Evolutionary conservation across 2,797 vertebrate genomes (phyloP).

Genomic region (Microcaecilia unicolor): DNA sequence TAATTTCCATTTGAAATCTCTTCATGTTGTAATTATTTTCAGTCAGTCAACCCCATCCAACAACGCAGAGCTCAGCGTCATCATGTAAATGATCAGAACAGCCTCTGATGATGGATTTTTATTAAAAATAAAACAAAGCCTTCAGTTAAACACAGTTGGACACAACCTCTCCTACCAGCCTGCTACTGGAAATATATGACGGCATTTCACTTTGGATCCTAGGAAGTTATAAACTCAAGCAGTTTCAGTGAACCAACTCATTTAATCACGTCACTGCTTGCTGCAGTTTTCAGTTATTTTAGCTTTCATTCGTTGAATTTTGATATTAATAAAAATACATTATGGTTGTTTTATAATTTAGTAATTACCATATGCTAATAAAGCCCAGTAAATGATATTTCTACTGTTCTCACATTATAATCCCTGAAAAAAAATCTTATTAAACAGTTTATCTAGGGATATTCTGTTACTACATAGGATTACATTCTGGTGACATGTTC

Average conservation of each 20-base stretch:
- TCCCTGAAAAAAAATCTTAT: slow-evolving; percentile 13
- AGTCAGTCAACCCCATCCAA: slow-evolving; percentile 60
- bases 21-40: slow-evolving; percentile 62
- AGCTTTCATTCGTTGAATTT: slow-evolving; percentile 38
- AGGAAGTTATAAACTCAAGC: slow-evolving; percentile 55
- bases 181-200: slow-evolving; percentile 38
- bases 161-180: slow-evolving; percentile 44
- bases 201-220: slow-evolving; percentile 45
- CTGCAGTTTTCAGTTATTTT: slow-evolving; percentile 50
- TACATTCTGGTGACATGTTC: no score
- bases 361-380: slow-evolving; percentile 44
- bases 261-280: slow-evolving; percentile 56
- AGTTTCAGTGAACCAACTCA: slow-evolving; percentile 38
- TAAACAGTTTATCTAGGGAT: no score
- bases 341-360: slow-evolving; percentile 45
- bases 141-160: slow-evolving; percentile 60
- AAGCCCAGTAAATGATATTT: slow-evolving; percentile 39
- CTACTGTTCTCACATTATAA: slow-evolving; percentile 19
- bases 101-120: slow-evolving; percentile 54
- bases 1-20: slow-evolving; percentile 33
- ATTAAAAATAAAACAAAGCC: slow-evolving; percentile 56
- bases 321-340: slow-evolving; percentile 55
- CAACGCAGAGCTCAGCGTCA: slow-evolving; percentile 54
- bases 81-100: slow-evolving; percentile 45
- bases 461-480: no score